Evolutionary conservation across 1,140 invertebrate genomes (phyloP), one percentile per base, ranked within the genome.

Genomic region (Neelides sp.): DNA sequence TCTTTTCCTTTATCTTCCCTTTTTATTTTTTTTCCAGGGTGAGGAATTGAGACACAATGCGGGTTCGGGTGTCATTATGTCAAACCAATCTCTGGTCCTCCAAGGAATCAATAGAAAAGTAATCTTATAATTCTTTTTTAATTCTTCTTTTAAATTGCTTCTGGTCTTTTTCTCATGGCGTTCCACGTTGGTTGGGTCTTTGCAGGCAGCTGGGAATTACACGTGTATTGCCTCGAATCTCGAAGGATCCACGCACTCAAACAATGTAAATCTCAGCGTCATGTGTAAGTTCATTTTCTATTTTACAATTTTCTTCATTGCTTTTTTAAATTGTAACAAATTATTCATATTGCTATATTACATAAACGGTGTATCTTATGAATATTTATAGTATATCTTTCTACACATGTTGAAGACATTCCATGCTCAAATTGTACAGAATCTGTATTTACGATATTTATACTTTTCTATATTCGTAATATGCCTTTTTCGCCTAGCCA

Each of bases 1-100:
- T 36, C 44, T 8, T 5, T 35, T 47, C 32, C 28, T 34, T 47
- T 34, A 20, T 32, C 7, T 8, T 10, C 12, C 36, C 15, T 4
- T 22, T 34, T 50, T 12, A 10, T 28, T 56, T 17, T 49, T n/a
- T 48, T 57, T 49, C 1, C 51, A 65, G 63, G 64, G 64, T 2
- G 55, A 58, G 20, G 64, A 66, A 45, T 34, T 69, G 43, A 75
- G 77, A 48, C 68, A 69, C 22, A 67, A 65, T 32, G 62, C 63
- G 23, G 61, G 58, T 19, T 57, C 59, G 19, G 67, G 69, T 12
- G 57, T 71, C 26, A 70, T 71, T 50, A 63, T 69, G 30, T 66
- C 64, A 52, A 67, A 67, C 49, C 66, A 69, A 57, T 65, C 59
- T 45, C 52, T 66, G 3, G 61, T 64, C 8, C 42, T 66, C n/a